Percentiles rank a stretch among this genome's conserved stretches.
Evolutionary conservation across 2,113 vertebrate species (phyloP).

Genomic region (Bos indicus): DNA sequence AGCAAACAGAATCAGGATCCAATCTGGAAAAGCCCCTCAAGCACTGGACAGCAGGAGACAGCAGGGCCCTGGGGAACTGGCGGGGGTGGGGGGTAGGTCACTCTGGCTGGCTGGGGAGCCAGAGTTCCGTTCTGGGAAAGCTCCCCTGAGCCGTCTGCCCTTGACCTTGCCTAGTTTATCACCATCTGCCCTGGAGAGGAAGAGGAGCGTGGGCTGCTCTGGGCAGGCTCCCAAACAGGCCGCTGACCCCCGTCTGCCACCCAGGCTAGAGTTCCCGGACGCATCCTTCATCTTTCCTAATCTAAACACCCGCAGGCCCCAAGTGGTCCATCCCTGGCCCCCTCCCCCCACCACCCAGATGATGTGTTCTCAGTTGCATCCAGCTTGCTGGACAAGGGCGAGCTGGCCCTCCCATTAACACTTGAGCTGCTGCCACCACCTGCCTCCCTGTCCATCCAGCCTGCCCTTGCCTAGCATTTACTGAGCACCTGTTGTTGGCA

Average conservation of each 20-base stretch:
- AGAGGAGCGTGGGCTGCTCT: background rate
- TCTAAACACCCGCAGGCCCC: background rate
- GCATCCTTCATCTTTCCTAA: background rate
- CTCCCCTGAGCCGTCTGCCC: background rate
- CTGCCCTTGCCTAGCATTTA: background rate
- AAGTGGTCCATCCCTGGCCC: background rate
- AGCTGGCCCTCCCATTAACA: background rate
- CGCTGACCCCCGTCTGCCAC: background rate
- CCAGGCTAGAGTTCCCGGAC: background rate
- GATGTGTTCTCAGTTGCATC: background rate
- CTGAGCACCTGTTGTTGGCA: background rate
- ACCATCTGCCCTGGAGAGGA: background rate
- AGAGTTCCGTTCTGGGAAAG: background rate
- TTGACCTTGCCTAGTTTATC: background rate
- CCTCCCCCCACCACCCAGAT: background rate
- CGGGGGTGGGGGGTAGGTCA: background rate
- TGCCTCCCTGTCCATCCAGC: background rate
- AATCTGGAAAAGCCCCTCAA: background rate
- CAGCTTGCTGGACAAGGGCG: background rate
- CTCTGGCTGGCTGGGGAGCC: background rate
- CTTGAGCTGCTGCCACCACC: background rate
- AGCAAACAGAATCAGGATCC: background rate
- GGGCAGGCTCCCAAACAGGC: slow-evolving; percentile 9
- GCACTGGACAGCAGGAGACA: background rate
- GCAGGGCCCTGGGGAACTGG: background rate